Evolutionary conservation across 1,140 invertebrate species (phyloP), one percentile per base, ranked within the genome.

Genomic region (Procambarus virginalis): DNA sequence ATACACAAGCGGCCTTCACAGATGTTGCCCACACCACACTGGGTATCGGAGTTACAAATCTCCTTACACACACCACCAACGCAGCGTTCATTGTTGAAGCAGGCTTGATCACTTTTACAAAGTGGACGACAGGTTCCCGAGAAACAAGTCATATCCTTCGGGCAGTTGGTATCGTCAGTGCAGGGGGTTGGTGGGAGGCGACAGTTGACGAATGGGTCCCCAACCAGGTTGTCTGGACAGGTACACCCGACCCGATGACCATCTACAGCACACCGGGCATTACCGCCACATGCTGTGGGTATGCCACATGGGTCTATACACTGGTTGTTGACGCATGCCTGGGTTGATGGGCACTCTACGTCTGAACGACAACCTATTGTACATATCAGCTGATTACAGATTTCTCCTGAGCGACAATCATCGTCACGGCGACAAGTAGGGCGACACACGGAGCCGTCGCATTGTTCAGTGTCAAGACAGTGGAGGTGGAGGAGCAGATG

Each of bases 1-100:
- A 97, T 96, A 93, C 97, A 98, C 89, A 98, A 94, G 91, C 97
- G 95, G 92, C 97, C 97, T 93, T 97, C 96, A 93, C 97, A 98
- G 92, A 98, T 97, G 93, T 97, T 96, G 92, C 97, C 96, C 0
- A 95, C 93, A 58, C 95, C 95, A 93, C 98, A 98, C 83, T 96
- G 96, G 64, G 95, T 95, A 93, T 98, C 97, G 83, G 96, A 97
- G 93, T 97, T 98, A 92, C 97, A 98, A 34, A 98, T 96, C 4
- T 96, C 95, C 93, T 97, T 96, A 92, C 97, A 98, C 34, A 96
- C 95, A 60, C 97, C 97, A 64, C 95, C 95, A 78, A 97, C 95
- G 93, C 97, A 98, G 90, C 96, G 95, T 94, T 98, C 97, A 93
- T 98, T 97, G 34, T 96, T 96, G 84, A 98, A 94, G 93, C 97